phyloP scores from a whole-genome alignment of 2,113 vertebrate genomes.

The Elephas maximus region DNA sequence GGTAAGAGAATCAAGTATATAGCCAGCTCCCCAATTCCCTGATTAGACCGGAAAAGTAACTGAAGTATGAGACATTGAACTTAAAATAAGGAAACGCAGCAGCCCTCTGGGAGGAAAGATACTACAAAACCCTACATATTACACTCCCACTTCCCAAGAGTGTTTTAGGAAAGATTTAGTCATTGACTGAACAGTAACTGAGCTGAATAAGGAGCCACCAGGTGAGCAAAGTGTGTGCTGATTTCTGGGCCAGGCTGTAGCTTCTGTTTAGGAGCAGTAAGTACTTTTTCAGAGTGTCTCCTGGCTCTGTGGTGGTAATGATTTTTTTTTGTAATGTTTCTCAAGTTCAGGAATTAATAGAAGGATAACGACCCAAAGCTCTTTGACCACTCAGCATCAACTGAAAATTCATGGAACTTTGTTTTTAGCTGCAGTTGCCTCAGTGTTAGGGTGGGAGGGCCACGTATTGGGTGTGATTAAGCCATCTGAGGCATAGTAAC shows the following conservation, averaged over 20 bases:
- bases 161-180: slow-evolving; percentile 65
- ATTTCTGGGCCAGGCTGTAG: slow-evolving; percentile 45
- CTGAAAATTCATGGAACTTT: slow-evolving; percentile 68
- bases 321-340: not conserved
- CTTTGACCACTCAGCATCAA: slow-evolving; percentile 43
- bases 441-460: slow-evolving; percentile 44
- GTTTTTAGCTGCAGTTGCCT: slow-evolving; percentile 59
- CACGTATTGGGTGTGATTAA: slow-evolving; percentile 66
- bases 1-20: not conserved
- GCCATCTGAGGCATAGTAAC: slow-evolving; percentile 72
- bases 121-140: not conserved
- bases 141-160: slow-evolving; percentile 24
- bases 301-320: not conserved
- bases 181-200: slow-evolving; percentile 47
- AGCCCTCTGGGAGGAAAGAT: slow-evolving; percentile 40
- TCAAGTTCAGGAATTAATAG: slow-evolving; percentile 47
- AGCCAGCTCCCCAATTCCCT: not conserved
- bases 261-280: not conserved
- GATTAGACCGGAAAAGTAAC: slow-evolving; percentile 47
- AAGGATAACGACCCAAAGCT: slow-evolving; percentile 23
- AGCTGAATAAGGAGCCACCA: slow-evolving; percentile 46
- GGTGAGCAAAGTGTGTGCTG: not conserved
- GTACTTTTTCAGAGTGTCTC: slow-evolving; percentile 14
- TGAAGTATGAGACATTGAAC: not conserved
- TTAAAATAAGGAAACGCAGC: slow-evolving; percentile 65